These are phyloP conservation scores for Himantopus leucocephalus DNA, from an alignment of 2,113 vertebrate genomes.

Conservation along the genomic window DNA sequence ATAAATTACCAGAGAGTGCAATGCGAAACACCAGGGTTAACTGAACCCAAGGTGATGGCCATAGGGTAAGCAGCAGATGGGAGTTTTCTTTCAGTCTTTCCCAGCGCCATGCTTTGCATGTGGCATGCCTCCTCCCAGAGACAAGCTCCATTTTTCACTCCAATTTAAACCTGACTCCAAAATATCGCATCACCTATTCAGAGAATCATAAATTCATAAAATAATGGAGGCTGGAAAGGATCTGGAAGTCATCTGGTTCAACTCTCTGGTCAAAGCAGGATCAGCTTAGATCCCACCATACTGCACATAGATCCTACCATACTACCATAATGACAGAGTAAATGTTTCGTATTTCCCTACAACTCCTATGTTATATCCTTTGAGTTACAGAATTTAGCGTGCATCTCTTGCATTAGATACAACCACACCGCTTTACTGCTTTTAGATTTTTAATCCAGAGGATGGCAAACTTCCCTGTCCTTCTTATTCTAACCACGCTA, in stretches of 20 bases:
- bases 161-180: not conserved
- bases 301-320: not conserved
- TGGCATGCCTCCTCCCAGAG: not conserved
- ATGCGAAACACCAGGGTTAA: not conserved
- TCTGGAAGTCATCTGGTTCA: not conserved
- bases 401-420: fast-evolving
- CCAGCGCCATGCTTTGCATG: not conserved
- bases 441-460: not conserved
- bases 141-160: not conserved
- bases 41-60: not conserved
- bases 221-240: not conserved
- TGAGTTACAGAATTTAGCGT: not conserved
- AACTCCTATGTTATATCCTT: not conserved
- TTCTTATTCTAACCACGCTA: not conserved
- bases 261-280: not conserved
- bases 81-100: not conserved
- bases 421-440: not conserved
- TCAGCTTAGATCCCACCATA: not conserved
- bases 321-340: not conserved
- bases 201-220: not conserved
- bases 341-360: not conserved
- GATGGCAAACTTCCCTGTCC: not conserved
- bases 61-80: not conserved
- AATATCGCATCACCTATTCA: not conserved
- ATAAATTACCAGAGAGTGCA: not conserved